These are phyloP conservation scores for Cephonodes hylas DNA, from an alignment of 2,888 invertebrate species.

Conservation along the genomic window DNA sequence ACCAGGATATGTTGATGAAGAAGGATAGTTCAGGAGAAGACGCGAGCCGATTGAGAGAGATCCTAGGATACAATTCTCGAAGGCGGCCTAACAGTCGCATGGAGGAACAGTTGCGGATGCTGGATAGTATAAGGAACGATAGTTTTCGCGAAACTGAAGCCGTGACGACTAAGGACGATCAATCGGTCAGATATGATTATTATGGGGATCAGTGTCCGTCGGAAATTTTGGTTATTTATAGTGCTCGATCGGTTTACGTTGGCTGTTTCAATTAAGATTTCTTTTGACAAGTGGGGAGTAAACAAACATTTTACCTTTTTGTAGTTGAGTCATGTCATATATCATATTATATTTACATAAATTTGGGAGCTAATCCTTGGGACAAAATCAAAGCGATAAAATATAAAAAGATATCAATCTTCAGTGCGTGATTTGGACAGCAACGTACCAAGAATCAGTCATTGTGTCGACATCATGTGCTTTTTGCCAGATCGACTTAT, in stretches of 20 bases:
- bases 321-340: too few species aligned
- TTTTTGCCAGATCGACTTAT: not conserved
- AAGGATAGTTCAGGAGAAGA: conserved; percentile 50
- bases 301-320: too few species aligned
- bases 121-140: conserved; percentile 63
- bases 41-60: conserved; percentile 49
- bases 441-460: too few species aligned
- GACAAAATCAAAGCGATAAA: too few species aligned
- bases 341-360: too few species aligned
- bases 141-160: conserved; percentile 62
- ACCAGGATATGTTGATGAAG: conserved; percentile 64
- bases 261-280: not conserved
- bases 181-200: conserved; percentile 68
- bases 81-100: conserved; percentile 60
- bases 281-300: too few species aligned
- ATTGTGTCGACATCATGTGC: too few species aligned
- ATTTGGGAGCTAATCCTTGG: too few species aligned
- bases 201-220: conserved; percentile 3
- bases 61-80: conserved; percentile 46
- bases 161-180: conserved; percentile 49
- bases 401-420: too few species aligned
- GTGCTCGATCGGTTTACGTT: not conserved
- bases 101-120: conserved; percentile 65
- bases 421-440: too few species aligned
- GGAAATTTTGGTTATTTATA: not conserved